These are phyloP conservation scores for Panzeria rudis DNA, from an alignment of 2,888 invertebrate genomes.

Conservation along the genomic window DNA sequence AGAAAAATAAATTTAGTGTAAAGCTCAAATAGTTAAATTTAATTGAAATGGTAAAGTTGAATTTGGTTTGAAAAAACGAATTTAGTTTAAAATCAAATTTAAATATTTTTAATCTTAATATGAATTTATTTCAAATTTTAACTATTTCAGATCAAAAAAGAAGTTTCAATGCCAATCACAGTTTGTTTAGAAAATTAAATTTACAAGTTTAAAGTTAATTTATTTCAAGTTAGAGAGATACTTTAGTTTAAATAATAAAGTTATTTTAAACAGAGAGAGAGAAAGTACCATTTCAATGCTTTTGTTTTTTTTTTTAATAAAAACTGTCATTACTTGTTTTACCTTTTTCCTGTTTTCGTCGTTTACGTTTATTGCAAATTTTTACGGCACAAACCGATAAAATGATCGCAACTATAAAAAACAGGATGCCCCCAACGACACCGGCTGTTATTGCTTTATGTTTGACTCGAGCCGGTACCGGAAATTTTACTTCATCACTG, in stretches of 20 bases:
- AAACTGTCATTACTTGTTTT: conserved; percentile 80
- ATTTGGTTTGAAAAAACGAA: conserved; percentile 7
- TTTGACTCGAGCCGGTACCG: conserved; percentile 95
- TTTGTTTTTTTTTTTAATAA: conserved; percentile 64
- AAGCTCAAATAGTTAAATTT: conserved; percentile 30
- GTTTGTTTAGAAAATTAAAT: conserved; percentile 4
- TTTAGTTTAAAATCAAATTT: conserved; percentile 9
- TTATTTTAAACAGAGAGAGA: conserved; percentile 27
- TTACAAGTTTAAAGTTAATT: neutral
- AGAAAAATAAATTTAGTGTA: conserved; percentile 14
- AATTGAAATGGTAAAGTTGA: conserved; percentile 63
- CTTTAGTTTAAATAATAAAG: neutral
- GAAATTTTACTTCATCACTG: conserved; percentile 94
- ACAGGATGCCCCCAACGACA: conserved; percentile 97
- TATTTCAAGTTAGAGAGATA: neutral
- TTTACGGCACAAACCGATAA: conserved; percentile 98
- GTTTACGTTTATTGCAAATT: conserved; percentile 98
- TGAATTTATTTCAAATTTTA: neutral
- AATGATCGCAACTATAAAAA: conserved; percentile 98
- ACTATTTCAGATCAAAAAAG: neutral
- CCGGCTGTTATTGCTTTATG: conserved; percentile 98
- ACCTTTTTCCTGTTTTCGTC: conserved; percentile 99
- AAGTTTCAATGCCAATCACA: conserved; percentile 24
- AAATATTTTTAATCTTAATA: neutral
- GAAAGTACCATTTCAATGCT: conserved; percentile 75